Evolutionary conservation across 2,888 invertebrate genomes (phyloP).

Genomic region (Chloromyia formosa): DNA sequence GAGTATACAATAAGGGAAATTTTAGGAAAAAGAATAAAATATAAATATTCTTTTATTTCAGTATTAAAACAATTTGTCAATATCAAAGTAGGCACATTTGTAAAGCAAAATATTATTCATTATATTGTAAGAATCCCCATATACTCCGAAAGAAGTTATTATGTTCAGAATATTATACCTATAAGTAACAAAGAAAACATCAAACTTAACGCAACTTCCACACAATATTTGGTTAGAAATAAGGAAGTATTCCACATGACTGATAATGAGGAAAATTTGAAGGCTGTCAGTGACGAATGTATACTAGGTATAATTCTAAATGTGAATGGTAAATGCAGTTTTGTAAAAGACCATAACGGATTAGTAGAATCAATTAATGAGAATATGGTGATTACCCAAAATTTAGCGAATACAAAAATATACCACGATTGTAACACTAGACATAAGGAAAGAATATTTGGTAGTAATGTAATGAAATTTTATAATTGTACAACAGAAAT

Average conservation of each 20-base stretch:
- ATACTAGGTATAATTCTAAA: not conserved
- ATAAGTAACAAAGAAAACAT: slow-evolving; percentile 12
- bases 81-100: slow-evolving; percentile 5
- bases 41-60: too few species aligned
- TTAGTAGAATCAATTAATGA: slow-evolving; percentile 7
- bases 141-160: slow-evolving; percentile 14
- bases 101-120: slow-evolving; percentile 18
- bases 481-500: not conserved
- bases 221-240: not conserved
- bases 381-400: not conserved
- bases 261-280: not conserved
- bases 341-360: not conserved
- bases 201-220: not conserved
- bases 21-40: not conserved
- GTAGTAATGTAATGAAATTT: not conserved
- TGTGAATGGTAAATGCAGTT: slow-evolving; percentile 3
- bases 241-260: not conserved
- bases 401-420: not conserved
- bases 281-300: not conserved
- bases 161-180: not conserved
- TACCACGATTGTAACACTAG: not conserved
- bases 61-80: not conserved
- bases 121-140: slow-evolving; percentile 17
- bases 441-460: not conserved
- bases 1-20: not conserved